These are phyloP conservation scores for Mechanitis mazaeus DNA, from an alignment of 2,888 invertebrate species.

Conservation along the genomic window DNA sequence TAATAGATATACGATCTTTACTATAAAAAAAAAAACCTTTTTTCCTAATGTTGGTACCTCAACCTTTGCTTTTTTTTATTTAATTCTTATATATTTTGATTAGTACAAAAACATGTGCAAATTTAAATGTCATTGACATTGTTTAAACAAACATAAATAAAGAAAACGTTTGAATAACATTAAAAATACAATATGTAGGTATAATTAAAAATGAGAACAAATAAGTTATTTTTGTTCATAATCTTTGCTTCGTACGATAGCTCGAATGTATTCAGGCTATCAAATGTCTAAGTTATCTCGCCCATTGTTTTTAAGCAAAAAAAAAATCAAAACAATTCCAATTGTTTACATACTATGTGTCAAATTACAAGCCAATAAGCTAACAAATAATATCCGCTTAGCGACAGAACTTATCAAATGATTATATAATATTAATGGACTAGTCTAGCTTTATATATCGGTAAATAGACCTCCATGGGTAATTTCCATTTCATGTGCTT, in stretches of 20 bases:
- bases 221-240: conserved; percentile 14
- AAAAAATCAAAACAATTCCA: conserved; percentile 13
- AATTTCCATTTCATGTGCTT: not conserved
- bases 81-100: too few species aligned
- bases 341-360: conserved; percentile 8
- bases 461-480: not conserved
- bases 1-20: not conserved
- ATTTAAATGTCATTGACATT: too few species aligned
- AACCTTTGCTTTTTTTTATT: too few species aligned
- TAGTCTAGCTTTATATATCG: not conserved
- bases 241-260: conserved; percentile 15
- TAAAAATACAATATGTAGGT: not conserved
- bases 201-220: conserved; percentile 12
- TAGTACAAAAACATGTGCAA: too few species aligned
- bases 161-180: not conserved
- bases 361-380: conserved; percentile 17
- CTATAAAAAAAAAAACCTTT: conserved; percentile 2
- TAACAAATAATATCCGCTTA: conserved; percentile 51
- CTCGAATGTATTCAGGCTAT: conserved; percentile 21
- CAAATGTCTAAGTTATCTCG: conserved; percentile 17
- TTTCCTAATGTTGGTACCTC: too few species aligned
- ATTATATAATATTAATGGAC: conserved; percentile 31
- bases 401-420: conserved; percentile 47
- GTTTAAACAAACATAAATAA: not conserved
- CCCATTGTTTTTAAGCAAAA: conserved; percentile 8